Evolutionary conservation across 2,797 vertebrate genomes (phyloP), one percentile per base, ranked within the genome.

Genomic region (Phataginus tetradactyla): DNA sequence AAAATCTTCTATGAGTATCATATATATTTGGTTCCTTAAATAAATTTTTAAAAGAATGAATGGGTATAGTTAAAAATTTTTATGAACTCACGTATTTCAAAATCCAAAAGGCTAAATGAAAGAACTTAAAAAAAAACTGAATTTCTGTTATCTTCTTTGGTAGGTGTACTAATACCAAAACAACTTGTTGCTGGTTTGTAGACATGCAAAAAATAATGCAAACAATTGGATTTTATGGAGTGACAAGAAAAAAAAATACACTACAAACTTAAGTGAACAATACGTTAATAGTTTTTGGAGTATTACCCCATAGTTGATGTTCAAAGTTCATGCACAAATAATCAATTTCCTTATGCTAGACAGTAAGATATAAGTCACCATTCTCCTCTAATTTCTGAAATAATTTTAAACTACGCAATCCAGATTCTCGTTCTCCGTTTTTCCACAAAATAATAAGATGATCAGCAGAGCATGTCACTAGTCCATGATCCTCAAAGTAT

Each of bases 381-480:
- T 98, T 99, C 94, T 99, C 98, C 78, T 99, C 99, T 97, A 99
- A 98, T 95, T 99, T 99, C 27, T 99, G 98, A 97, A 99, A 99
- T 0, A 99, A 98, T 2, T 98, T 98, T 94, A 99, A 98, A 95
- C 99, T 99, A 96, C 99, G 99, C 74, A 99, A 98, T 91, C 98
- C 99, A 14, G 99, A 99, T 98, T 99, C 99, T 85, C 98, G 97
- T 92, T 99, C 99, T 79, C 99, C 99, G 72, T 99, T 99, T 98
- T 99, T 99, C 99, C 99, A 99, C 97, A 99, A 97, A 86, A 99
- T 99, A 96, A 99, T 98, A 95, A 99, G 99, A 95, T 99, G 99
- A 98, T 99, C 99, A 0, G 99, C 98, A 59, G 99, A 99, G 96
- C 99, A 99, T 0, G 99, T 99, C 96, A 99, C 99, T 97, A 99